Base-by-base conservation (phyloP, 2,797 vertebrate genomes). In the Podarcis siculus region DNA sequence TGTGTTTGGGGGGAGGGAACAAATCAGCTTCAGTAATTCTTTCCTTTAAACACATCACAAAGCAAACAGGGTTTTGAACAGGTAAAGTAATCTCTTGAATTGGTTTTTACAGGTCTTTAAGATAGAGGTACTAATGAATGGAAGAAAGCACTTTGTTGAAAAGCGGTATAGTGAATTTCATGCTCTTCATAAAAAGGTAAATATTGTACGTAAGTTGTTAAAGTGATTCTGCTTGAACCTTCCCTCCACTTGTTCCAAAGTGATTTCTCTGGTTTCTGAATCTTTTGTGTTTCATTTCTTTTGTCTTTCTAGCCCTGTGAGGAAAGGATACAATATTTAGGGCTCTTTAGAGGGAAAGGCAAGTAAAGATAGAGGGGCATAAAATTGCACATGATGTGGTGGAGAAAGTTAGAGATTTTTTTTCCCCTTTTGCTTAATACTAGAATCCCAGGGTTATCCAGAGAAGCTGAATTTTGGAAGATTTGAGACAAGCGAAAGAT, bases 141-240 rank as follows among this genome's bases (percentile, higher is more conserved):
- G 99, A 94, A 97, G 99, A 94, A 99, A 98, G 82, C 98, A 99
- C 93, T 97, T 97, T 86, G 97, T 99, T 72, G 99, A 99, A 97
- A 99, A 99, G 94, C 98, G 99, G 86, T 99, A 99, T 96, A 99
- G 99, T 87, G 98, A 99, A 95, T 99, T 99, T 94, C 98, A 99
- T 92, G 95, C 98, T 35, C 97, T 99, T 92, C 99, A 99, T 96
- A 99, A 99, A 97, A 98, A 98, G 98, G 99, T 99, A 97, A 97
- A 93, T 79, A 75, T 75, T 67, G 8, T 27, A 78, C 78, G 10
- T 75, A 66, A 67, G 21, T 76, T 82, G 19, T 79, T 85, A 66
- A 49, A 37, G 21, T 39, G 64, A 85, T 69, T 19, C 42, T 89
- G 15, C 42, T 35, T 64, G n/a, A 67, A 67, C 15, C 23, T 76